A percentile compares a stretch with the other conserved stretches of the same genome.
These are phyloP conservation scores for Eulemur macaco DNA, from an alignment of 2,113 vertebrate genomes.

Conservation along the genomic window DNA sequence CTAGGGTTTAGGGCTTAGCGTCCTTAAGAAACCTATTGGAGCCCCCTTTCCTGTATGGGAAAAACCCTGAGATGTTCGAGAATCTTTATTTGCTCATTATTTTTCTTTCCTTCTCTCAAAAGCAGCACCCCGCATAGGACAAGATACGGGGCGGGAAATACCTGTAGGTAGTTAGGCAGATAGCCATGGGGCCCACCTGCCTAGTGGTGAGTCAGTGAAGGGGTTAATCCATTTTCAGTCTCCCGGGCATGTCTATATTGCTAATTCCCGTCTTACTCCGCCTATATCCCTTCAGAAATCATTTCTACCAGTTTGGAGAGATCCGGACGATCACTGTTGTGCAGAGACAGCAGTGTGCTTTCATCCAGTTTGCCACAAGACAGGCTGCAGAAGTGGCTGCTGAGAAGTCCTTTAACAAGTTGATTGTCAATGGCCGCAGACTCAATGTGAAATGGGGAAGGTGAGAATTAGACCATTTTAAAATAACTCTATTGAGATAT, in stretches of 20 bases:
- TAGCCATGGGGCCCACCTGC: neutral
- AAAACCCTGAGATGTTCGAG: neutral
- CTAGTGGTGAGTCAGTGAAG: neutral
- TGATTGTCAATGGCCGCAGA: constrained; percentile 96
- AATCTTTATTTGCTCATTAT: neutral
- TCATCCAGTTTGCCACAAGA: constrained; percentile 97
- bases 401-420: constrained; percentile 99
- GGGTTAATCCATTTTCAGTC: neutral
- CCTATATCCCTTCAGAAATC: constrained; percentile 86
- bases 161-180: neutral
- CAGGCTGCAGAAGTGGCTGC: constrained; percentile 95
- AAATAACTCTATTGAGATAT: neutral
- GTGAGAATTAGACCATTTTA: constrained; percentile 79
- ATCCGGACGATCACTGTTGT: constrained; percentile 97
- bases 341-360: constrained; percentile 97
- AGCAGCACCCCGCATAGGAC: neutral
- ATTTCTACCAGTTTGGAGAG: constrained; percentile 99
- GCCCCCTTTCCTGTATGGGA: neutral
- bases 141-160: neutral
- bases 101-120: neutral
- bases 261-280: neutral
- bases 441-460: constrained; percentile 99
- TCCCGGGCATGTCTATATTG: neutral
- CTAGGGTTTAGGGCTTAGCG: neutral
- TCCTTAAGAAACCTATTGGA: neutral